These are phyloP conservation scores for Protobothrops flavoviridis DNA, from an alignment of 2,113 vertebrate genomes.

Conservation along the genomic window DNA sequence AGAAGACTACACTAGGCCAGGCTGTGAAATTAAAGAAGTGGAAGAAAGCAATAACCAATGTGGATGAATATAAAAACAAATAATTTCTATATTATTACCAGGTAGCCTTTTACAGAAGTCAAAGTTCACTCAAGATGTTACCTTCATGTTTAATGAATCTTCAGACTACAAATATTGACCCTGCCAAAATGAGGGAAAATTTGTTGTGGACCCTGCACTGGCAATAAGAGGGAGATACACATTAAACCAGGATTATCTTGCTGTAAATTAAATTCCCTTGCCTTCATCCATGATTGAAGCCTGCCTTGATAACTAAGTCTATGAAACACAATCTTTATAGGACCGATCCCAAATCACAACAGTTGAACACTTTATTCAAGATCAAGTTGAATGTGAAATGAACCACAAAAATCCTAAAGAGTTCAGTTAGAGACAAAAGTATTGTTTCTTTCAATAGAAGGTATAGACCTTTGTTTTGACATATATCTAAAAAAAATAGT, in stretches of 20 bases:
- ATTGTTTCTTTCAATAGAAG: background rate
- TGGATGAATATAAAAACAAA: background rate
- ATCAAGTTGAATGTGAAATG: background rate
- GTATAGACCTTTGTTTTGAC: background rate
- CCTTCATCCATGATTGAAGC: background rate
- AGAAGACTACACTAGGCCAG: background rate
- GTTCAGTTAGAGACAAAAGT: background rate
- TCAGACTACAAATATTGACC: background rate
- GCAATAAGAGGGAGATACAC: background rate
- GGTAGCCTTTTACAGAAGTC: too few species aligned
- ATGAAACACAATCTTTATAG: background rate
- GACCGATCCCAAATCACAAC: background rate
- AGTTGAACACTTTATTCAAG: background rate
- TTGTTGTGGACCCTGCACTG: background rate
- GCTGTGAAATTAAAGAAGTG: background rate
- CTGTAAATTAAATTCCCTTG: background rate
- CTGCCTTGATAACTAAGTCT: background rate
- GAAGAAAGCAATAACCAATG: background rate
- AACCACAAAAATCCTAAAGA: background rate
- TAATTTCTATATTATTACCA: too few species aligned
- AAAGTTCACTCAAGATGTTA: too few species aligned
- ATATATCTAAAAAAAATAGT: background rate
- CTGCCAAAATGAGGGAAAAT: background rate
- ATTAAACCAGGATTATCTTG: background rate
- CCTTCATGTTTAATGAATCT: too few species aligned